A percentile compares a stretch with the other conserved stretches of the same genome.
phyloP scores from a whole-genome alignment of 2,113 vertebrate species.

The Petaurus breviceps region DNA sequence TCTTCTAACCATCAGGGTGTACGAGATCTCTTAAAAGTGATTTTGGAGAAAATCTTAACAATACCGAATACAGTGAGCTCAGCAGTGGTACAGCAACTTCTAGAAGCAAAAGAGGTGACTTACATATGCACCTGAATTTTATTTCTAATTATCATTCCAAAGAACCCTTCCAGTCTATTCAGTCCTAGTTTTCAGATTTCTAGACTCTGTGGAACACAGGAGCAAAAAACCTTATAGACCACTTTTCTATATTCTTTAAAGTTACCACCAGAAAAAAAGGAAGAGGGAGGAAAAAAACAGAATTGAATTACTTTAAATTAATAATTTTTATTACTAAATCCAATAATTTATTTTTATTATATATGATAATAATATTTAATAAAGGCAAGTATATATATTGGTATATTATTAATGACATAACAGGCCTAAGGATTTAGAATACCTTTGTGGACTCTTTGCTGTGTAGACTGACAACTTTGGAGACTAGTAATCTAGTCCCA shows the following conservation, averaged over 20 bases:
- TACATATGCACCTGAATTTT: neutral
- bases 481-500: neutral
- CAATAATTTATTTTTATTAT: neutral
- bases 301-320: neutral
- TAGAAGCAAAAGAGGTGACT: conserved; percentile 95
- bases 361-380: neutral
- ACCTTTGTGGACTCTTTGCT: neutral
- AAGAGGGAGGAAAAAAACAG: neutral
- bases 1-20: conserved; percentile 89
- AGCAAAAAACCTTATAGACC: neutral
- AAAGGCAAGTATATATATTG: neutral
- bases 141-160: neutral
- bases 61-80: conserved; percentile 97
- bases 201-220: neutral
- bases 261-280: neutral
- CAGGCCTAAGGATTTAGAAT: neutral
- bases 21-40: conserved; percentile 94
- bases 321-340: neutral
- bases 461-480: neutral
- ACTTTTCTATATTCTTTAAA: conserved; percentile 27
- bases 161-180: neutral
- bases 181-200: conserved; percentile 16
- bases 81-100: conserved; percentile 96
- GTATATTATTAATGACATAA: neutral
- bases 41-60: conserved; percentile 97